Conservation (phyloP, 2,888 invertebrate species). For the Tipula confusa region DNA sequence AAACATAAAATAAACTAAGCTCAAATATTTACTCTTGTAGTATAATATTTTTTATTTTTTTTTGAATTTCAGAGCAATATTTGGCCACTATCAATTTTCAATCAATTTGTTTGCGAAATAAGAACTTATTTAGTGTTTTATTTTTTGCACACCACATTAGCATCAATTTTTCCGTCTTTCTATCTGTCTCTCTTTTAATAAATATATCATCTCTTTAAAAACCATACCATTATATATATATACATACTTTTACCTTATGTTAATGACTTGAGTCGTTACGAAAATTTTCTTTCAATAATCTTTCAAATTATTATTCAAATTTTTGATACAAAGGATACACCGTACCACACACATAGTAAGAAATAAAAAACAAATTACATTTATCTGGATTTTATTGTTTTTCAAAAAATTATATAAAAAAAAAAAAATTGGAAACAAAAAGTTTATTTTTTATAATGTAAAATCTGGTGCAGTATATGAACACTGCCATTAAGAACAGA, state of each 20-base stretch:
- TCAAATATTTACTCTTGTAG: too few relatives aligned
- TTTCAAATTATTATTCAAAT: slow-evolving; percentile 9
- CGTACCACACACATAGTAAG: background rate
- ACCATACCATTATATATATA: background rate
- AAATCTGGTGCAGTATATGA: background rate
- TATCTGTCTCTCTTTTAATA: too few relatives aligned
- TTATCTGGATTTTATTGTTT: slow-evolving; percentile 16
- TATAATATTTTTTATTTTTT: too few relatives aligned
- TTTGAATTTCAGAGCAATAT: too few relatives aligned
- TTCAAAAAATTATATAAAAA: background rate
- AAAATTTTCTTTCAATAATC: background rate
- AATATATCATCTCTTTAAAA: too few relatives aligned
- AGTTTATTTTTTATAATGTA: background rate
- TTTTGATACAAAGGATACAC: background rate
- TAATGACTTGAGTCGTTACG: background rate
- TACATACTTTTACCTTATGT: background rate
- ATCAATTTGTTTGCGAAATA: too few relatives aligned
- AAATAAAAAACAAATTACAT: background rate
- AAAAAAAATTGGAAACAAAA: slow-evolving; percentile 6
- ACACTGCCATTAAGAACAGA: background rate
- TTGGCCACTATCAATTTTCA: too few relatives aligned
- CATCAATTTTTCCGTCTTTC: too few relatives aligned
- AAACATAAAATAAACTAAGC: too few relatives aligned
- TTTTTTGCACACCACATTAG: too few relatives aligned
- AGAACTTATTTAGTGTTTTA: too few relatives aligned